These are phyloP conservation scores for Antheraea yamamai DNA, from an alignment of 2,888 invertebrate species.

Conservation along the genomic window DNA sequence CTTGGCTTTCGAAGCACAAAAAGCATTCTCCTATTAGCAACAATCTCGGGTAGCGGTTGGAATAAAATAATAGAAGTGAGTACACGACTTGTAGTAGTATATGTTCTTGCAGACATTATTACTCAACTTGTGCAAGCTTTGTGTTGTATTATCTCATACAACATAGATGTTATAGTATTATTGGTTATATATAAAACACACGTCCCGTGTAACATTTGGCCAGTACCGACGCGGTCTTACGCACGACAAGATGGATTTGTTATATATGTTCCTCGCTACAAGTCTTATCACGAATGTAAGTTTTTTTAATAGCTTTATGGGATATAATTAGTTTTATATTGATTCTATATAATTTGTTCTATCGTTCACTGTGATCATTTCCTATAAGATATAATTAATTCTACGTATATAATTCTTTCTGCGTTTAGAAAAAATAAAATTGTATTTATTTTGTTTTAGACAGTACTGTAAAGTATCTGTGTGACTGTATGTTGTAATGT, in stretches of 20 bases:
- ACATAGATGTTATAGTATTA: background rate
- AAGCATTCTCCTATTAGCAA: background rate
- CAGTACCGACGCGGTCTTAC: constrained; percentile 5
- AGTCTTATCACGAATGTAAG: constrained; percentile 1
- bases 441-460: background rate
- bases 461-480: too few species aligned
- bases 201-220: background rate
- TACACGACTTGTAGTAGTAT: background rate
- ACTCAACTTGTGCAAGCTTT: background rate
- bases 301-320: background rate
- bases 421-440: background rate
- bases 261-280: background rate
- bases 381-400: background rate
- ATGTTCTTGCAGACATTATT: background rate
- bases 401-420: too few species aligned
- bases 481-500: background rate
- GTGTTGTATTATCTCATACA: background rate
- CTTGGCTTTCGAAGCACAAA: background rate
- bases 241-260: constrained; percentile 16
- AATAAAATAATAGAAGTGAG: background rate
- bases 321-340: too few species aligned
- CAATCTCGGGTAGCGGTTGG: background rate
- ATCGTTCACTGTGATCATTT: background rate
- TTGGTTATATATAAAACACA: background rate
- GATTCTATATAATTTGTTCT: background rate